Percentiles rank a stretch among this genome's conserved stretches.
Evolutionary conservation across 2,888 invertebrate genomes (phyloP).

Genomic region (Apamea sordens): DNA sequence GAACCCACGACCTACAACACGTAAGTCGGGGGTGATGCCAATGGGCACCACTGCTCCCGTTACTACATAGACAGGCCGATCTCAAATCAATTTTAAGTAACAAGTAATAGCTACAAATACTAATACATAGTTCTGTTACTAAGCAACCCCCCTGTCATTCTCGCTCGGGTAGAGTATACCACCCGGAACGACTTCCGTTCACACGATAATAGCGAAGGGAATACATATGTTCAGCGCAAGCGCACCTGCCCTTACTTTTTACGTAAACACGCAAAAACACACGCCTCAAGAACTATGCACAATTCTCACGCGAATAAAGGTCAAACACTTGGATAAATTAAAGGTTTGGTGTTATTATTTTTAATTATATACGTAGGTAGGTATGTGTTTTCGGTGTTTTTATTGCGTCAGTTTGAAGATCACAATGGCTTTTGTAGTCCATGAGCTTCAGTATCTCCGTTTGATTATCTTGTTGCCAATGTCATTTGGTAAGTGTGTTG

Average conservation of each 20-base stretch:
- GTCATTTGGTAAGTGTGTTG: conserved; percentile 1
- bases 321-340: conserved; percentile 31
- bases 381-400: conserved; percentile 19
- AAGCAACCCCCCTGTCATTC: conserved; percentile 45
- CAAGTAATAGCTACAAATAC: neutral
- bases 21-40: no score
- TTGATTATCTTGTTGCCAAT: conserved; percentile 14
- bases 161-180: conserved; percentile 35
- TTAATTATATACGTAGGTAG: conserved; percentile 38
- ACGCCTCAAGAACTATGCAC: conserved; percentile 28
- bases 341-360: conserved; percentile 32
- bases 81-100: neutral
- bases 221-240: conserved; percentile 31
- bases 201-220: conserved; percentile 57
- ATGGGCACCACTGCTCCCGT: neutral
- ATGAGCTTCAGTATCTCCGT: conserved; percentile 10
- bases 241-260: conserved; percentile 61
- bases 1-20: no score
- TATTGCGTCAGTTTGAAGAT: conserved; percentile 27
- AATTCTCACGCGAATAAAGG: conserved; percentile 56
- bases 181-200: conserved; percentile 71
- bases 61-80: neutral
- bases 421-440: conserved; percentile 14
- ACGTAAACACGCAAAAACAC: conserved; percentile 53
- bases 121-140: neutral